These are phyloP conservation scores for Cephus sareptanus DNA, from an alignment of 2,888 invertebrate genomes.

Conservation along the genomic window DNA sequence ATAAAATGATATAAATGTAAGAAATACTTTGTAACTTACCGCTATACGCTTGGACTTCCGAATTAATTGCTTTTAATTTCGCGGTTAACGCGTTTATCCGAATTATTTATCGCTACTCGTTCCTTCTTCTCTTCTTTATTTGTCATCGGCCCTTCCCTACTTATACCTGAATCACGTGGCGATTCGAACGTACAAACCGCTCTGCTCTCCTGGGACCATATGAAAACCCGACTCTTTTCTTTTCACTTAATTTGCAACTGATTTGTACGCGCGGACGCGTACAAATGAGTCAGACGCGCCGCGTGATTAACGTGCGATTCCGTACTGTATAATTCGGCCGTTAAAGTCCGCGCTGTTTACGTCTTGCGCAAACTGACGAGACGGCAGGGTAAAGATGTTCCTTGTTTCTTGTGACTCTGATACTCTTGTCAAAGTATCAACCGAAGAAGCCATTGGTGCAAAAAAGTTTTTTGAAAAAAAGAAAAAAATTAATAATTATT, in stretches of 20 bases:
- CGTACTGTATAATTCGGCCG: slow-evolving; percentile 18
- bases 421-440: background rate
- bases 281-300: slow-evolving; percentile 14
- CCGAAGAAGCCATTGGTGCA: background rate
- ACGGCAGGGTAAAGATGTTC: background rate
- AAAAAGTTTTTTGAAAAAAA: rapidly evolving
- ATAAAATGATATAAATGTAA: background rate
- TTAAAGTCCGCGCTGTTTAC: slow-evolving; percentile 4
- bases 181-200: background rate
- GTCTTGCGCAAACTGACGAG: background rate
- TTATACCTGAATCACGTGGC: background rate
- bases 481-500: background rate
- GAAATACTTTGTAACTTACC: background rate
- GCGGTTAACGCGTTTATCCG: background rate
- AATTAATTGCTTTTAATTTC: background rate
- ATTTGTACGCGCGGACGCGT: slow-evolving; percentile 18
- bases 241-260: slow-evolving; percentile 15
- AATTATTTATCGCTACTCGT: background rate
- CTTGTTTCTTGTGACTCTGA: background rate
- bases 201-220: background rate
- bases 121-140: background rate
- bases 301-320: slow-evolving; percentile 18
- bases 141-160: background rate
- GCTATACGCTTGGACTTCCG: background rate
- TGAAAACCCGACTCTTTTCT: background rate